Percentiles rank a stretch among this genome's conserved stretches.
Evolutionary conservation across 2,797 vertebrate genomes (phyloP).

Genomic region (Eleutherodactylus coqui): DNA sequence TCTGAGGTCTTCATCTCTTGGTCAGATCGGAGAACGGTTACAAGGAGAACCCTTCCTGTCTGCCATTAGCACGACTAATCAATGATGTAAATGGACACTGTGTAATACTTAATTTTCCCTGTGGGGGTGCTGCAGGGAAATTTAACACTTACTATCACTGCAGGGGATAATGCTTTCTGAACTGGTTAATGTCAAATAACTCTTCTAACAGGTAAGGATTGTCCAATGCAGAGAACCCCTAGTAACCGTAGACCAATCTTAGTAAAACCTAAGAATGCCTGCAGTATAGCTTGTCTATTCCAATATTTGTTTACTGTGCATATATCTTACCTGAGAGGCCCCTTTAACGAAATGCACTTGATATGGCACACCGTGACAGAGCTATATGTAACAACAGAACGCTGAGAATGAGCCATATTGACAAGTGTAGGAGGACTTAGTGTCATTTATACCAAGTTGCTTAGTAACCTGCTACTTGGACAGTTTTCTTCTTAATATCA

Average conservation of each 20-base stretch:
- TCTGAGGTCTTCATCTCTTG: no score
- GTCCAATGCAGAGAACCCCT: background rate
- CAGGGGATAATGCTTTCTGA: background rate
- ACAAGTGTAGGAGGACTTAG: slow-evolving; percentile 33
- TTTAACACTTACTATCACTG: background rate
- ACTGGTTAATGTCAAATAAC: background rate
- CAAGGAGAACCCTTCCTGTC: background rate
- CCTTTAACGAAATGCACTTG: background rate
- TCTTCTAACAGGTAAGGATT: background rate
- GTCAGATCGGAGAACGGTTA: no score
- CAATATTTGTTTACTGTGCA: background rate
- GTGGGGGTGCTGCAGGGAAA: background rate
- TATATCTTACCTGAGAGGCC: background rate
- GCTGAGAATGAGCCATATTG: background rate
- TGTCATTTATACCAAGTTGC: slow-evolving; percentile 33
- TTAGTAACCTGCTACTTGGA: slow-evolving; percentile 24
- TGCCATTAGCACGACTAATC: background rate
- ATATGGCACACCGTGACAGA: background rate
- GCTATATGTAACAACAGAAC: background rate
- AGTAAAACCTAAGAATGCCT: background rate
- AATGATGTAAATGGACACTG: background rate
- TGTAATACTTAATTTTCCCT: background rate
- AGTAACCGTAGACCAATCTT: background rate
- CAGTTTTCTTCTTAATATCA: slow-evolving; percentile 16
- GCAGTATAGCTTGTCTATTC: background rate